phyloP scores from a whole-genome alignment of 2,113 vertebrate species.

The Uria aalge region DNA sequence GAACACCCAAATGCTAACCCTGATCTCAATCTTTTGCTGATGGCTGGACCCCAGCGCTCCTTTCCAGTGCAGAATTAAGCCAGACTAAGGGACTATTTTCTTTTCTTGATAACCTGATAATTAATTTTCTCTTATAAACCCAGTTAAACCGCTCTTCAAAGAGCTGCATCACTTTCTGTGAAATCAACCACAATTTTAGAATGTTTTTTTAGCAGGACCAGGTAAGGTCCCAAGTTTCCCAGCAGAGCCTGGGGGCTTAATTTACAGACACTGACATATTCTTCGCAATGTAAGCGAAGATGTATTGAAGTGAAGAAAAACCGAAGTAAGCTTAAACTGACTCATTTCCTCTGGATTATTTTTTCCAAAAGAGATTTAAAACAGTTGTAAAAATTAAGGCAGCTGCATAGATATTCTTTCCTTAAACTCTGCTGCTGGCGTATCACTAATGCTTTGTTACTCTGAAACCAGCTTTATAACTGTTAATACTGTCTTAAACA shows the following conservation, averaged over 20 bases:
- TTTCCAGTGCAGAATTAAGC: background rate
- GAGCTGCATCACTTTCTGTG: background rate
- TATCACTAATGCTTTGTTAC: background rate
- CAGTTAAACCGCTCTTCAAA: background rate
- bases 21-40: background rate
- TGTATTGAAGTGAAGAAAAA: background rate
- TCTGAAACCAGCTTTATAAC: slow-evolving; percentile 47
- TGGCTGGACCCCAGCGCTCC: background rate
- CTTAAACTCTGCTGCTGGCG: background rate
- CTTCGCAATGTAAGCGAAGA: background rate
- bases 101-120: background rate
- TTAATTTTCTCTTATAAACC: background rate
- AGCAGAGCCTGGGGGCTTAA: background rate
- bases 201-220: background rate
- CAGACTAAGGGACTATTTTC: background rate
- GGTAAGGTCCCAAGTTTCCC: background rate
- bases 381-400: slow-evolving; percentile 2
- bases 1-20: background rate
- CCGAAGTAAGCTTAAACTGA: background rate
- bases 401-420: background rate
- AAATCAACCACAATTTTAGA: background rate
- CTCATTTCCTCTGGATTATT: background rate
- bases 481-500: slow-evolving; percentile 44
- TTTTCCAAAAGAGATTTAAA: background rate
- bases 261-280: background rate